Evolutionary conservation across 2,888 invertebrate species (phyloP).

Genomic region (Epinotia nisella): DNA sequence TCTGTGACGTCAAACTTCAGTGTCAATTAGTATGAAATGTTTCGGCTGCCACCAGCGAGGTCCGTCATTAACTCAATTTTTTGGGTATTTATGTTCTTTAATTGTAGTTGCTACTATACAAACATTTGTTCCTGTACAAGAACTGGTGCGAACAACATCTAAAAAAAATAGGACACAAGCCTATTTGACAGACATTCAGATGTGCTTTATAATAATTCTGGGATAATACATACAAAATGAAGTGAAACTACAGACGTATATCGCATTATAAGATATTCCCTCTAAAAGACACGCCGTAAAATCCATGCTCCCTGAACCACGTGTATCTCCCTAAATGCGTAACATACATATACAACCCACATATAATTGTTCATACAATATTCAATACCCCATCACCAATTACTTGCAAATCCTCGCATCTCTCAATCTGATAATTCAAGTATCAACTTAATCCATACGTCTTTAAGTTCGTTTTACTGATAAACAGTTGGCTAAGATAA

Average conservation of each 20-base stretch:
- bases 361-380: constrained; percentile 40
- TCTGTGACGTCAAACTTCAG: no score
- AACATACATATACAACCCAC: constrained; percentile 18
- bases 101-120: no score
- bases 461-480: background rate
- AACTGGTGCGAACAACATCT: no score
- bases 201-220: no score
- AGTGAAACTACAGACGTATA: background rate
- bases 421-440: background rate
- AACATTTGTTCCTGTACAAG: no score
- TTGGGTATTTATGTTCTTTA: no score
- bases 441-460: background rate
- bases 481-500: background rate
- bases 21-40: no score
- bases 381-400: constrained; percentile 22
- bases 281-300: background rate
- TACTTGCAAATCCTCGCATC: background rate
- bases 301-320: constrained; percentile 11
- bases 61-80: no score
- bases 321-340: constrained; percentile 20
- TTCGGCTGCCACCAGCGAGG: no score
- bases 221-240: background rate
- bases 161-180: no score
- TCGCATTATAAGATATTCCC: background rate
- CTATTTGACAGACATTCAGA: no score